Percentiles rank a stretch among this genome's conserved stretches.
Conservation (phyloP, 1,140 invertebrate genomes). For the Drosophila parvula region DNA sequence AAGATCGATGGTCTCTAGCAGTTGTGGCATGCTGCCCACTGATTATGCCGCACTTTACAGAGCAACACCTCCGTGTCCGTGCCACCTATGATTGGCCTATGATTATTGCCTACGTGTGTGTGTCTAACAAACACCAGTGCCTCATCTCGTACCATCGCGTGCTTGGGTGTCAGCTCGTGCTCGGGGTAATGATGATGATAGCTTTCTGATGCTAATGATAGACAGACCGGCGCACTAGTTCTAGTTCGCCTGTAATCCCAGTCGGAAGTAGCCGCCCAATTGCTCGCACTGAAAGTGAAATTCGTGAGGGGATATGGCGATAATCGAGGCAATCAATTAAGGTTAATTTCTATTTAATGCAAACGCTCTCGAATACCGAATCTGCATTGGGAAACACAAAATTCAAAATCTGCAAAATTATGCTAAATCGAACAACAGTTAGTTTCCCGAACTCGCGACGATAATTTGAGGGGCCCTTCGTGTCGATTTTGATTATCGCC, state of each 20-base stretch:
- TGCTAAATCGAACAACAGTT: constrained; percentile 74
- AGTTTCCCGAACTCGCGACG: constrained; percentile 60
- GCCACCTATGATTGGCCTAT: constrained; percentile 51
- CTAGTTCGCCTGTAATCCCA: constrained; percentile 49
- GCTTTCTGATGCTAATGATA: constrained; percentile 81
- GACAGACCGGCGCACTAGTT: constrained; percentile 34
- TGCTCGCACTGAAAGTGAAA: constrained; percentile 69
- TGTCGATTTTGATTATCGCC: constrained; percentile 59
- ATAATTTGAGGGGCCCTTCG: constrained; percentile 64
- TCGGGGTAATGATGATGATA: constrained; percentile 77
- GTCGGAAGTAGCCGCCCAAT: constrained; percentile 71
- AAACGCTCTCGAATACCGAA: constrained; percentile 43
- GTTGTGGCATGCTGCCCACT: constrained; percentile 48
- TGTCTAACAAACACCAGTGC: constrained; percentile 61
- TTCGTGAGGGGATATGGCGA: constrained; percentile 50
- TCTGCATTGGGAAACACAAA: constrained; percentile 26
- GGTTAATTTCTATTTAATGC: constrained; percentile 78
- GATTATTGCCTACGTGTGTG: constrained; percentile 59
- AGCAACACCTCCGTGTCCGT: constrained; percentile 68
- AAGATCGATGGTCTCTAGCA: constrained; percentile 1
- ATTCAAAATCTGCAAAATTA: constrained; percentile 51
- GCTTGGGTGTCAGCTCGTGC: constrained; percentile 72
- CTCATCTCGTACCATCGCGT: constrained; percentile 77
- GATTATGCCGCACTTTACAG: constrained; percentile 65
- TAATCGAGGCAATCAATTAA: constrained; percentile 80